These are phyloP conservation scores for Dasyprocta punctata DNA, from an alignment of 2,113 vertebrate genomes.

Conservation along the genomic window DNA sequence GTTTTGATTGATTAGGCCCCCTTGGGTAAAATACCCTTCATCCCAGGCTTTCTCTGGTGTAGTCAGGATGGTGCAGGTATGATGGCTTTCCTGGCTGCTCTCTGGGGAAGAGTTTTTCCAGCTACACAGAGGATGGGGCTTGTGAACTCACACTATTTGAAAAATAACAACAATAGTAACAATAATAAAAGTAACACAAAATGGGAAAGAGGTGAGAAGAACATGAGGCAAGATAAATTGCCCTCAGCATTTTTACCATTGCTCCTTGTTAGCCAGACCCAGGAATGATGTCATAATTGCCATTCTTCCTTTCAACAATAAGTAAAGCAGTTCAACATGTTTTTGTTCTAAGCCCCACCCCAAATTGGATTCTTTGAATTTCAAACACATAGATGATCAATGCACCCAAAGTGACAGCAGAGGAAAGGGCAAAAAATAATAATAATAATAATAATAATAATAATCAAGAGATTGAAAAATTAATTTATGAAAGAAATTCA, in stretches of 20 bases:
- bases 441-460: too few species aligned
- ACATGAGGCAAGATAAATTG: background rate
- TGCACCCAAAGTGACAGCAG: background rate
- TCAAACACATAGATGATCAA: background rate
- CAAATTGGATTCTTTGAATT: slow-evolving; percentile 45
- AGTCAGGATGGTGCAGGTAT: background rate
- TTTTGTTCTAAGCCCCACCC: background rate
- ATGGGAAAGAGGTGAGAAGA: background rate
- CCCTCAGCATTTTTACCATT: background rate
- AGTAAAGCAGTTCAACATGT: background rate
- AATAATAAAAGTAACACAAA: background rate
- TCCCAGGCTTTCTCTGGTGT: background rate
- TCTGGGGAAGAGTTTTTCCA: background rate
- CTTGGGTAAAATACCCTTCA: background rate
- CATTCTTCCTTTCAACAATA: slow-evolving; percentile 19
- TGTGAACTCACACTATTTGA: background rate
- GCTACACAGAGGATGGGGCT: background rate
- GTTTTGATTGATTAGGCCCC: background rate
- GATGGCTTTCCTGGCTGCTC: background rate
- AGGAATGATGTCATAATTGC: background rate
- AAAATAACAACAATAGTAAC: background rate
- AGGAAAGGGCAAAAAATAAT: background rate
- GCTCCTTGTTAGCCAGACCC: background rate
- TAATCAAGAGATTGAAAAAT: background rate
- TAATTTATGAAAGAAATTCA: background rate